These are phyloP conservation scores for Beroe forskalii DNA, from an alignment of 37 sponge, comb jelly and placozoan genomes.

Conservation along the genomic window DNA sequence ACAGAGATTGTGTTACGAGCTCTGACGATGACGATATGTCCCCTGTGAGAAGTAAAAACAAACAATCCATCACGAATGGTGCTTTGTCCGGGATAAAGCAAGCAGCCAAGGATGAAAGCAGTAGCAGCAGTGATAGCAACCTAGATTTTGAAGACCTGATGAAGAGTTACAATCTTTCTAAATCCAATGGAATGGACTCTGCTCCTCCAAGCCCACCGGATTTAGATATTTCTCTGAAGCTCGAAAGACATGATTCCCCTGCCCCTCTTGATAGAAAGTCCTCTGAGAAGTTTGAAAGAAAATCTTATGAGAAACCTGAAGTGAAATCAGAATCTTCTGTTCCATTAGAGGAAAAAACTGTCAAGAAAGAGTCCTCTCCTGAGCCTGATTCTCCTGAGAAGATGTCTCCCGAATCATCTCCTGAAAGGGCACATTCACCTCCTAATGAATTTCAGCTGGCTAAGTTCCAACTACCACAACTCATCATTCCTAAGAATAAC, in stretches of 20 bases:
- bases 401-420: background rate
- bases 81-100: background rate
- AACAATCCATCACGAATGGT: background rate
- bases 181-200: background rate
- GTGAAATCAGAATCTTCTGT: background rate
- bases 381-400: background rate
- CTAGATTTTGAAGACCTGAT: constrained; percentile 55
- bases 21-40: background rate
- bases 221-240: background rate
- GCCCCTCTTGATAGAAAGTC: background rate
- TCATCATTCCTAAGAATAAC: constrained; percentile 2
- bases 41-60: background rate
- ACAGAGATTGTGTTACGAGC: constrained; percentile 26
- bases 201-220: constrained; percentile 58
- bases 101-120: background rate
- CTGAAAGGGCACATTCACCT: background rate
- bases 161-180: constrained; percentile 8
- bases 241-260: background rate
- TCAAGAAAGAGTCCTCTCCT: background rate
- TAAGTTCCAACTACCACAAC: constrained; percentile 5
- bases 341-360: background rate
- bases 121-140: background rate
- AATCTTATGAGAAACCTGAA: background rate
- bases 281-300: too few species aligned
- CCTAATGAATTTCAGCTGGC: background rate